A percentile compares a stretch with the other conserved stretches of the same genome.
Evolutionary conservation across 1,140 invertebrate species (phyloP).

Genomic region (Pentalonia nigronervosa): DNA sequence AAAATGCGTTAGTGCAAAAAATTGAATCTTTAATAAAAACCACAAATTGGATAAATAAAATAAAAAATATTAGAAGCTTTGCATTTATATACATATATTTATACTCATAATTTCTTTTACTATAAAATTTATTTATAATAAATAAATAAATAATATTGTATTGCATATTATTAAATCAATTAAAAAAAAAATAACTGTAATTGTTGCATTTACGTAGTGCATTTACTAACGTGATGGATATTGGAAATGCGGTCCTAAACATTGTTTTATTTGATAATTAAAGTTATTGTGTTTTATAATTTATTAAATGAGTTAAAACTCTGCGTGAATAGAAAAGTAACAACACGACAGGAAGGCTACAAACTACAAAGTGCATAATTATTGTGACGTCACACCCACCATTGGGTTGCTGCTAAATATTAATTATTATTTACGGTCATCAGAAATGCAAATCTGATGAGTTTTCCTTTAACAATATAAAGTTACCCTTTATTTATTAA

Average conservation of each 20-base stretch:
- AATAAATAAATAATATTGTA: neutral
- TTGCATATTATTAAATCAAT: neutral
- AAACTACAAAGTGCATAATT: neutral
- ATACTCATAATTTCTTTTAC: neutral
- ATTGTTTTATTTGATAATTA: neutral
- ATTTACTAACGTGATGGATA: neutral
- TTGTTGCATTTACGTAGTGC: neutral
- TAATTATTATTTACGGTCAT: conserved; percentile 35
- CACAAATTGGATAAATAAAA: neutral
- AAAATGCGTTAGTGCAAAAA: neutral
- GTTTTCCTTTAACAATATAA: neutral
- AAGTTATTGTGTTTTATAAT: neutral
- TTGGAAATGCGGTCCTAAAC: neutral
- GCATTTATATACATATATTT: neutral
- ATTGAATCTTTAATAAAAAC: neutral
- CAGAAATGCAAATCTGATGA: conserved; percentile 34
- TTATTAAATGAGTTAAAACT: neutral
- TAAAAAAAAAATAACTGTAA: neutral
- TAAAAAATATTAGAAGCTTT: neutral
- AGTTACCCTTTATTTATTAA: neutral
- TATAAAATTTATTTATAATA: neutral
- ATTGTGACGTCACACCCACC: neutral
- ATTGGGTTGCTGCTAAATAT: conserved; percentile 1
- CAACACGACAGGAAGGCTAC: no score
- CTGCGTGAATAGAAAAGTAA: neutral